These are phyloP conservation scores for Nemoura dubitans DNA, from an alignment of 2,888 invertebrate genomes.

Conservation along the genomic window DNA sequence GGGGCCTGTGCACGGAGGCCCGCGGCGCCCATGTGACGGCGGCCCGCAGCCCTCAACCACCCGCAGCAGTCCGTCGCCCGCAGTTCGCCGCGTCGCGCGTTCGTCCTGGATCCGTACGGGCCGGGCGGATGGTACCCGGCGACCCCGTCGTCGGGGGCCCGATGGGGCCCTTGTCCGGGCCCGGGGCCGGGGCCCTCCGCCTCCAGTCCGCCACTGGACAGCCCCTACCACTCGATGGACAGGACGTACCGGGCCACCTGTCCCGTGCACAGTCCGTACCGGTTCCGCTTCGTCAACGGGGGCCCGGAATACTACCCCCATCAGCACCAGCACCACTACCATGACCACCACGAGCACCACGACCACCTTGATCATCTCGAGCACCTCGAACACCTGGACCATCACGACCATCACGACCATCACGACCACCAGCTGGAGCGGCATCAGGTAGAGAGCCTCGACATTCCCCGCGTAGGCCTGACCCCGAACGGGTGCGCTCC, in stretches of 20 bases:
- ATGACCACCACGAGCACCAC: conserved; percentile 19
- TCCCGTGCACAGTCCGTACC: conserved; percentile 79
- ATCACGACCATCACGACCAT: background rate
- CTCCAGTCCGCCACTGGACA: conserved; percentile 44
- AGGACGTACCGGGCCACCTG: conserved; percentile 67
- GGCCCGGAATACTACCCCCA: conserved; percentile 62
- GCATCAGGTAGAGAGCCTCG: background rate
- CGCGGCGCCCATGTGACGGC: too few relatives aligned
- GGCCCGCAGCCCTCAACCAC: too few relatives aligned
- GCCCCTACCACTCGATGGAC: conserved; percentile 53
- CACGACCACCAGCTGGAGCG: background rate
- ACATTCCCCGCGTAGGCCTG: too few relatives aligned
- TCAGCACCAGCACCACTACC: conserved; percentile 47
- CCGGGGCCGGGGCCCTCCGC: conserved; percentile 37
- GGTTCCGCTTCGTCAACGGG: conserved; percentile 69
- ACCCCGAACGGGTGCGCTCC: background rate
- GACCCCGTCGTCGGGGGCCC: conserved; percentile 47
- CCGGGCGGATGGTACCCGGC: conserved; percentile 48
- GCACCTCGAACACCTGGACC: background rate
- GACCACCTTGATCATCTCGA: background rate
- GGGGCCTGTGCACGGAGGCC: too few relatives aligned
- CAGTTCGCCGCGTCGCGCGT: background rate
- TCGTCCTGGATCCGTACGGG: conserved; percentile 48
- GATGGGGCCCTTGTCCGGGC: conserved; percentile 26
- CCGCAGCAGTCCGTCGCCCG: background rate